Evolutionary conservation across 1,140 invertebrate genomes (phyloP).

Genomic region (Temnothorax longispinosus): DNA sequence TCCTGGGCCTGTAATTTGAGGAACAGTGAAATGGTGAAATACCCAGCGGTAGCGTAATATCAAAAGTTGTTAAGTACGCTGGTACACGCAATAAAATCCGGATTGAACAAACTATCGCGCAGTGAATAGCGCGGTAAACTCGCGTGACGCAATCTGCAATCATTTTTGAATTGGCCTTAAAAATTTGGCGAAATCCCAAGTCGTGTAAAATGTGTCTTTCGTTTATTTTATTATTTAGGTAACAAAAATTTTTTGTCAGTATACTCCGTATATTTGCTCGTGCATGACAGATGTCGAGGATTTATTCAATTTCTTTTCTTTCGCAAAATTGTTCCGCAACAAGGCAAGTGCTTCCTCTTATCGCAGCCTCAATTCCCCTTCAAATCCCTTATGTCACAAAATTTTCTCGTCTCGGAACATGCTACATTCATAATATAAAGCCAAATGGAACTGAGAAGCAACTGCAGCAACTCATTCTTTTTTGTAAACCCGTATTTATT

Average conservation of each 20-base stretch:
- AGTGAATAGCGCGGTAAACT: constrained; percentile 16
- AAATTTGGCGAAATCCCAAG: constrained; percentile 18
- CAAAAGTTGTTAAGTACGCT: constrained; percentile 34
- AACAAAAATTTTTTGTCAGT: background rate
- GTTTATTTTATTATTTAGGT: background rate
- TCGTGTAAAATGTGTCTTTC: background rate
- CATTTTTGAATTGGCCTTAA: background rate
- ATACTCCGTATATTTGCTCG: background rate
- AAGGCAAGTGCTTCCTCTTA: background rate
- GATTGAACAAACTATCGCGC: constrained; percentile 47
- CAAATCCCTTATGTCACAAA: constrained; percentile 21
- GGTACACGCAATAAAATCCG: constrained; percentile 56
- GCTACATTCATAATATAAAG: background rate
- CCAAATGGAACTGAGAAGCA: background rate
- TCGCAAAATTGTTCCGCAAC: background rate
- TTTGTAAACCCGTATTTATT: background rate
- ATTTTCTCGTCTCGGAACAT: background rate
- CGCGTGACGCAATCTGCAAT: constrained; percentile 39
- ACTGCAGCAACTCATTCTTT: background rate
- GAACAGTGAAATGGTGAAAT: constrained; percentile 39
- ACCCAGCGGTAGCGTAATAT: constrained; percentile 36
- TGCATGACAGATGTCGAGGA: background rate
- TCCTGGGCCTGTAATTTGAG: constrained; percentile 20
- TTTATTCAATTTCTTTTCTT: constrained; percentile 26
- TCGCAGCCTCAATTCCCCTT: background rate